Evolutionary conservation across 2,113 vertebrate species (phyloP), one percentile per base, ranked within the genome.

Genomic region (Mohoua ochrocephala): DNA sequence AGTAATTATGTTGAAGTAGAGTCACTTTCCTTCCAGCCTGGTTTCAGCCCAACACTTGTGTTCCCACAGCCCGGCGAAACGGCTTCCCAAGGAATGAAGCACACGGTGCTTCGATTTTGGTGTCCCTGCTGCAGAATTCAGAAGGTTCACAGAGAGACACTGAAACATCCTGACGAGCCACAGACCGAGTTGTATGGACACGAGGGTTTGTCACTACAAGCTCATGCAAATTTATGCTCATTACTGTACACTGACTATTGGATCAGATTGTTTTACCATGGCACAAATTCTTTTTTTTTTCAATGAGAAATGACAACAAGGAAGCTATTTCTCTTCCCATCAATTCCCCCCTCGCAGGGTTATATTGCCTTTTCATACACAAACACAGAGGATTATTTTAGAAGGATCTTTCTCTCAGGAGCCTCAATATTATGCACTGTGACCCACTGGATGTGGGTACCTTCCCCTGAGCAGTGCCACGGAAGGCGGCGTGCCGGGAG

Each of bases 31-130:
- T 53, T 47, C 26, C 74, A 53, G 65, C 49, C n/a, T 0, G 0
- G 70, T 21, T 67, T 42, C 44, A 81, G 84, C 53, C 18, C 73
- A 30, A 28, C 1, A 4, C 53, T 24, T 6, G 35, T 2, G 8
- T 27, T 28, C 4, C 52, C 23, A 7, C 18, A 63, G 82, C 53
- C 26, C 0, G 0, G 49, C 8, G 21, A 50, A 90, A 47, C 41
- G 79, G 63, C 80, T 42, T 42, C 42, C 44, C 37, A 3, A 26
- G 35, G 41, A 52, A 49, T 5, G 5, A 28, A 53, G 69, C 42
- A 65, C 44, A 11, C 0, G 0, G 53, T 0, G 1, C 39, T 56
- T 24, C 11, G 7, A 0, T 49, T 50, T 50, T 1, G 6, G 81
- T 54, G 42, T 33, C n/a, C 35, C 44, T 3, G 0, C 33, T 69